Evolutionary conservation across 2,888 invertebrate species (phyloP), one percentile per base, ranked within the genome.

Genomic region (Amphipoea oculea): DNA sequence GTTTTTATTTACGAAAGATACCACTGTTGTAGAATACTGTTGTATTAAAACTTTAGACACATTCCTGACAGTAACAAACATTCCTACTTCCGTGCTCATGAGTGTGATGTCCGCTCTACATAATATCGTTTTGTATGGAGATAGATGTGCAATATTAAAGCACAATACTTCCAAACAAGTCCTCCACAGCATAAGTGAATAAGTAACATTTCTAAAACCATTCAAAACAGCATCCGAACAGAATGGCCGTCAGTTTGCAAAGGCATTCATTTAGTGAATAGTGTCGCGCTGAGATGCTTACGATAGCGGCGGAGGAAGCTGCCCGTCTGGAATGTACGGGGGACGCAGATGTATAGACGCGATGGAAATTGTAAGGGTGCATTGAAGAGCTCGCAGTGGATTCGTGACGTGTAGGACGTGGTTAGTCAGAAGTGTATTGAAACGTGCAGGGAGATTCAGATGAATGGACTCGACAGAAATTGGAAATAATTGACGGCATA

Each of bases 181-280:
- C 29, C 23, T 42, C 65, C 14, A 62, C 57, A 79, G 71, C 85
- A 84, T 71, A 66, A 75, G 51, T 54, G 42, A 75, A 79, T 70
- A 81, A 86, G 78, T 78, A 62, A 67, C 67, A 76, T 84, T 84
- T 86, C 71, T 82, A 78, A 81, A 87, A 82, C 77, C 76, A 86
- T 84, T 75, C 65, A 72, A 78, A 81, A 84, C 79, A 78, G 74
- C 77, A 81, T 76, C 66, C 69, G 63, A 63, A 65, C 68, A 78
- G 80, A 82, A 78, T 78, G 66, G 77, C 17, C 68, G 79, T 72
- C 82, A 78, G 71, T 82, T 81, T 62, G 80, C 73, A 67, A 83
- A 82, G 80, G 87, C 79, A 81, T 87, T 87, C 87, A 87, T 87
- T 76, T 75, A 78, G 84, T 82, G 86, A 86, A 86, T 86, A 68